A percentile compares a stretch with the other conserved stretches of the same genome.
phyloP scores from a whole-genome alignment of 2,888 invertebrate species.

The Apodemia zela region DNA sequence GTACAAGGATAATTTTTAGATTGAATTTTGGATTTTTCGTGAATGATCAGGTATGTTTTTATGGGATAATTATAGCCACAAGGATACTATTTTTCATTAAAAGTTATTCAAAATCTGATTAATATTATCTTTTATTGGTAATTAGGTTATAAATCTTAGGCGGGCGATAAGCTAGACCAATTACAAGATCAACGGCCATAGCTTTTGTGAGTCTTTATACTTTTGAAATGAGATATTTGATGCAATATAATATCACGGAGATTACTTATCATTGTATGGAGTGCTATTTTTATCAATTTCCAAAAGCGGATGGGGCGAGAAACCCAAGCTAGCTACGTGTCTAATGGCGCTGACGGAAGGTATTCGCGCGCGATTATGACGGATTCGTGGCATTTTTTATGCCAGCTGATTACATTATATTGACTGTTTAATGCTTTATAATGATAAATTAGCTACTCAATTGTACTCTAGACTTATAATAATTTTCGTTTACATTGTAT shows the following conservation, averaged over 20 bases:
- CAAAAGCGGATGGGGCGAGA: slow-evolving; percentile 71
- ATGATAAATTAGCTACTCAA: slow-evolving; percentile 45
- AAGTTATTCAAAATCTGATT: slow-evolving; percentile 28
- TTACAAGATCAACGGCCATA: slow-evolving; percentile 55
- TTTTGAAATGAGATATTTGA: slow-evolving; percentile 20
- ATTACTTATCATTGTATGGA: slow-evolving; percentile 45
- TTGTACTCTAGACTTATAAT: slow-evolving; percentile 44
- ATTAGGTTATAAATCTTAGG: slow-evolving; percentile 74
- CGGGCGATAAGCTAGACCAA: slow-evolving; percentile 73
- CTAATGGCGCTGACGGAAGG: slow-evolving; percentile 78
- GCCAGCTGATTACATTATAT: slow-evolving; percentile 63
- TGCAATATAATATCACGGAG: slow-evolving; percentile 27
- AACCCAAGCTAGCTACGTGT: slow-evolving; percentile 79
- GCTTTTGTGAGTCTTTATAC: slow-evolving; percentile 32
- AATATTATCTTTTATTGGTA: slow-evolving; percentile 46
- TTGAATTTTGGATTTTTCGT: slow-evolving; percentile 63
- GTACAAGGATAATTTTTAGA: slow-evolving; percentile 39
- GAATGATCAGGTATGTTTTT: slow-evolving; percentile 74
- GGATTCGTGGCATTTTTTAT: slow-evolving; percentile 79
- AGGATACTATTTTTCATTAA: slow-evolving; percentile 38
- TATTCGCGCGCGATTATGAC: slow-evolving; percentile 80
- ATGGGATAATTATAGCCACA: slow-evolving; percentile 37
- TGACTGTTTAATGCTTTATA: slow-evolving; percentile 41
- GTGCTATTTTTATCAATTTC: slow-evolving; percentile 76
- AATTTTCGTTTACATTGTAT: slow-evolving; percentile 36